Base-by-base conservation (phyloP, 2,797 vertebrate genomes). In the Anas flavirostris region DNA sequence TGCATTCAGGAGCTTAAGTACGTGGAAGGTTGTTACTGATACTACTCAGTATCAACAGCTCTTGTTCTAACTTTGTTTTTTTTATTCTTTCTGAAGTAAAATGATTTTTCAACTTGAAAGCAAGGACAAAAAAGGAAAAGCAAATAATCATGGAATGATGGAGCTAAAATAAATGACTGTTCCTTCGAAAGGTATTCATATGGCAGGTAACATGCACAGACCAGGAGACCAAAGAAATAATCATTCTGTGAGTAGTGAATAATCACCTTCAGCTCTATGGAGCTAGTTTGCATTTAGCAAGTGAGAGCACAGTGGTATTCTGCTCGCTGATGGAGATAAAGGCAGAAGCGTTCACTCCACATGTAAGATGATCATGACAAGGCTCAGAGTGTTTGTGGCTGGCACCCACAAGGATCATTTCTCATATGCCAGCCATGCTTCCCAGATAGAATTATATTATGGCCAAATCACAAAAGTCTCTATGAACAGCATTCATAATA, bases 171-270 rank as follows among this genome's bases (percentile, higher is more conserved):
- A 72, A 82, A 66, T 50, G 15, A 16, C 17, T 69, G 19, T 5
- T 88, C 31, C 16, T 53, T 67, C 59, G 26, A 82, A 94, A 79
- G 19, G 84, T 86, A 77, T 82, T 58, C 14, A 59, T 62, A 53
- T 35, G 44, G 37, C 41, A 86, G 46, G 46, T 83, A 80, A 86
- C 0, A 1, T 41, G 41, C 26, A 18, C 0, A 0, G 33, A 11
- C 13, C 43, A 62, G 26, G 11, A 82, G 5, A 11, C 18, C 46
- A 69, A 73, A 91, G 37, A 6, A 70, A 64, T 78, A 62, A 48
- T 16, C 25, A 37, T 18, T 70, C n/a, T 52, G 19, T 41, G 39
- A 78, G 31, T 28, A 85, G 35, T 3, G 3, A 91, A 59, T 52
- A 90, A 67, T 64, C 59, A 91, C 7, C 33, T 76, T 75, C 1